Conservation (phyloP, 1,140 invertebrate genomes). For the Drosophila fuyamai region DNA sequence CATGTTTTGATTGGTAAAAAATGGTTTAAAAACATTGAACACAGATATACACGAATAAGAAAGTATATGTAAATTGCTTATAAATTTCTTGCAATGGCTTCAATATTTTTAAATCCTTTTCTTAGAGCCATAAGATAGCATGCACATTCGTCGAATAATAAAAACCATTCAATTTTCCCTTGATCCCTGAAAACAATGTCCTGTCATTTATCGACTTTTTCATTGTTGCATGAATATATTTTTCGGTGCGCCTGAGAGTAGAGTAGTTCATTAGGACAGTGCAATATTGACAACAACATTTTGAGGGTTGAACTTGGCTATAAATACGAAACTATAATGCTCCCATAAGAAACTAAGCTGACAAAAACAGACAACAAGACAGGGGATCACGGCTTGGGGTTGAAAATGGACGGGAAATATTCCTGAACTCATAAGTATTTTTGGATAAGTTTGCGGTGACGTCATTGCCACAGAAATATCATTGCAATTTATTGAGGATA, state of each 20-base stretch:
- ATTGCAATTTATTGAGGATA: constrained; percentile 33
- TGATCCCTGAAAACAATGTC: constrained; percentile 4
- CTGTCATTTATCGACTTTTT: constrained; percentile 39
- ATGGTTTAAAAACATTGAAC: not conserved
- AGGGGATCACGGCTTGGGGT: constrained; percentile 41
- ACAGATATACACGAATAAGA: too few relatives aligned
- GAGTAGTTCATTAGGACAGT: constrained; percentile 58
- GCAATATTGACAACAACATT: constrained; percentile 39
- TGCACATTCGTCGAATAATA: not conserved
- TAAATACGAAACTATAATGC: constrained; percentile 48
- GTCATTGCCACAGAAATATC: constrained; percentile 29
- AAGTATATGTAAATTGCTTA: too few relatives aligned
- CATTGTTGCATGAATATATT: constrained; percentile 32
- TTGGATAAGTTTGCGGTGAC: constrained; percentile 24
- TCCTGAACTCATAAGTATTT: constrained; percentile 37
- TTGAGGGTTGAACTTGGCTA: constrained; percentile 51
- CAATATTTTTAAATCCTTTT: not conserved
- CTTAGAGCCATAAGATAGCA: too few relatives aligned
- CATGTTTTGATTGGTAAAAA: too few relatives aligned
- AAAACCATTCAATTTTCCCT: not conserved
- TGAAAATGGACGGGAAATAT: constrained; percentile 32
- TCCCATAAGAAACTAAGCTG: constrained; percentile 44
- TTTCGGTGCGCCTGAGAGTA: constrained; percentile 21
- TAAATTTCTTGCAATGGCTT: too few relatives aligned
- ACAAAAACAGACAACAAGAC: constrained; percentile 49